Conservation (phyloP, 2,797 vertebrate genomes). For the Acanthurus leucopareius region DNA sequence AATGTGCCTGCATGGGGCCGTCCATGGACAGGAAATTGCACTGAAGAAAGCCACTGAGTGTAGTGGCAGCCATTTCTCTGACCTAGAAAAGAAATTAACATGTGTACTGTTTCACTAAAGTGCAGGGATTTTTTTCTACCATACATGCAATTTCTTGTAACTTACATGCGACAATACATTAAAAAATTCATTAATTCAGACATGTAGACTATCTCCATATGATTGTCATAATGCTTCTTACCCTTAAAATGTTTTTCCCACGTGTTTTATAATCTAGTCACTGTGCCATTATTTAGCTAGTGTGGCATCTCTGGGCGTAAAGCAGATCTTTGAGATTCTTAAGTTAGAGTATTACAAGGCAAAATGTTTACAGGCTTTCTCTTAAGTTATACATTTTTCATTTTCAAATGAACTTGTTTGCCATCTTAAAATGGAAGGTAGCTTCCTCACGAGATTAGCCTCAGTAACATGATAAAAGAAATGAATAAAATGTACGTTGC, state of each 20-base stretch:
- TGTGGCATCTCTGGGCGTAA: not conserved
- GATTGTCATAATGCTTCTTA: not conserved
- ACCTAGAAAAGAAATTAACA: constrained; percentile 83
- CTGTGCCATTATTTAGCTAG: not conserved
- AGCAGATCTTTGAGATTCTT: constrained; percentile 11
- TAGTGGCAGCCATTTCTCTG: constrained; percentile 98
- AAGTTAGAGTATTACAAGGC: not conserved
- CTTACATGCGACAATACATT: not conserved
- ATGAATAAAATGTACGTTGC: too few species aligned
- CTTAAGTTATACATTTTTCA: not conserved
- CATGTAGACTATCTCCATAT: not conserved
- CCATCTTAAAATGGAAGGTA: not conserved
- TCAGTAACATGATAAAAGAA: too few species aligned
- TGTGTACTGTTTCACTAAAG: not conserved
- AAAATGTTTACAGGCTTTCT: not conserved
- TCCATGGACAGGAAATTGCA: constrained; percentile 97
- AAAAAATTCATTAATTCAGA: not conserved
- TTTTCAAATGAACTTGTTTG: not conserved
- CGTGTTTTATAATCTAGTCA: not conserved
- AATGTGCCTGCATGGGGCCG: constrained; percentile 92
- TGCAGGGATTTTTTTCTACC: not conserved
- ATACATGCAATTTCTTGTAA: not conserved
- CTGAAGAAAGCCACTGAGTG: constrained; percentile 95
- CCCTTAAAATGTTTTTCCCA: not conserved
- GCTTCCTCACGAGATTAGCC: not conserved